Percentiles rank a stretch among this genome's conserved stretches.
phyloP scores from a whole-genome alignment of 1,140 invertebrate species.

The Medauroidea extradentata region DNA sequence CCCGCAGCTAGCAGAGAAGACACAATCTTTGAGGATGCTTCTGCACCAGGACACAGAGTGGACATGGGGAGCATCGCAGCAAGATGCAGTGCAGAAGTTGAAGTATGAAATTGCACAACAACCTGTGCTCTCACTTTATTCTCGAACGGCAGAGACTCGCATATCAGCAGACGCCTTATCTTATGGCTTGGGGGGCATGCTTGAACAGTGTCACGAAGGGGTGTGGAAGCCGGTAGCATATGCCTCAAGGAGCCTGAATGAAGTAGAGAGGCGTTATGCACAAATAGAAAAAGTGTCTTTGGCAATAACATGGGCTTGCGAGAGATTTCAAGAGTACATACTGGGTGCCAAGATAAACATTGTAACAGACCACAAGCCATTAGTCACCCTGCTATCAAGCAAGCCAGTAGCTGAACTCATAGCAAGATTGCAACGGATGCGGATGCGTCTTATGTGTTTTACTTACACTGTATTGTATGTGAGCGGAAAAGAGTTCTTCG shows the following conservation, averaged over 20 bases:
- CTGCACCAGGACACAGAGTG: too few relatives aligned
- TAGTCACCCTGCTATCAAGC: background rate
- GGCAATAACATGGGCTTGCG: background rate
- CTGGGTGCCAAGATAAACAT: background rate
- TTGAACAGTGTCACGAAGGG: background rate
- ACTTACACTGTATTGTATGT: background rate
- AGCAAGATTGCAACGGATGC: background rate
- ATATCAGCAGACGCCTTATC: too few relatives aligned
- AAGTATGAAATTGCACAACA: too few relatives aligned
- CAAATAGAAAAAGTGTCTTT: background rate
- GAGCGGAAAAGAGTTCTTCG: background rate
- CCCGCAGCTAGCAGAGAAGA: too few relatives aligned
- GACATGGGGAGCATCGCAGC: too few relatives aligned
- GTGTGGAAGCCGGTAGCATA: background rate
- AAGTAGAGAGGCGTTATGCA: background rate
- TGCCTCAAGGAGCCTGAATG: background rate
- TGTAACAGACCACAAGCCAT: background rate
- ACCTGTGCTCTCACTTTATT: too few relatives aligned
- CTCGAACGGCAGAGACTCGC: too few relatives aligned
- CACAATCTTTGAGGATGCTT: too few relatives aligned
- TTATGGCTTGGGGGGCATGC: background rate
- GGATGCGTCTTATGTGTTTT: background rate
- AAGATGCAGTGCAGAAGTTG: too few relatives aligned
- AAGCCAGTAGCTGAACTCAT: background rate
- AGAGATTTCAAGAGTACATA: background rate